phyloP scores from a whole-genome alignment of 2,797 vertebrate species.

The Manis crassicaudata region DNA sequence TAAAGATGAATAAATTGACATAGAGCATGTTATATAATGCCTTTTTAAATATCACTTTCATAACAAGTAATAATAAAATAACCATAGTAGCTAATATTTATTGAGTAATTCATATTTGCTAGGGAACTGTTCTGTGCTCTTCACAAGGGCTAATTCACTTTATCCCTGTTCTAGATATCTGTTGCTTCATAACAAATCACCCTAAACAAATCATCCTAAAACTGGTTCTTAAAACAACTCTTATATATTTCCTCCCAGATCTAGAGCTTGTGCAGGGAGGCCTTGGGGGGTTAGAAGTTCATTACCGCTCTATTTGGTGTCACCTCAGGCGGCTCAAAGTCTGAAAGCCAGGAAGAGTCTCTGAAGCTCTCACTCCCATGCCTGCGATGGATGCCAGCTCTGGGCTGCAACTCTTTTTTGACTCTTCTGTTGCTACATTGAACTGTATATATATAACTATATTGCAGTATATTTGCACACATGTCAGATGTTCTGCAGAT shows the following conservation, averaged over 20 bases:
- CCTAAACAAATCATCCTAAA: not conserved
- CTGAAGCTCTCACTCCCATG: not conserved
- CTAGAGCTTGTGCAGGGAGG: not conserved
- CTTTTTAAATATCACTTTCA: not conserved
- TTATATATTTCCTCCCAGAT: not conserved
- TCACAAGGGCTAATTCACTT: not conserved
- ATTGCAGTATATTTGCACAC: not conserved
- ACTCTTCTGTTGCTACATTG: not conserved
- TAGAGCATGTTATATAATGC: not conserved
- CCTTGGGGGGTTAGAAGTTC: not conserved
- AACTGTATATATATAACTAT: no score
- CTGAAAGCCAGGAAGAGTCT: not conserved
- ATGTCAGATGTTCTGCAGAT: not conserved
- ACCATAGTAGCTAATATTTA: not conserved
- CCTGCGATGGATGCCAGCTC: not conserved
- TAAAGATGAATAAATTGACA: not conserved
- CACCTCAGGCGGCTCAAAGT: not conserved
- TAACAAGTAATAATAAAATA: not conserved
- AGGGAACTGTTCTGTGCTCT: not conserved
- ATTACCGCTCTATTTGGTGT: not conserved
- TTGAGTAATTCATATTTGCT: not conserved
- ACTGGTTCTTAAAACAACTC: not conserved
- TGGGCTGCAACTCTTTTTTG: not conserved
- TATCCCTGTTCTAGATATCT: not conserved
- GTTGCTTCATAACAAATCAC: constrained; percentile 14